Evolutionary conservation across 2,797 vertebrate species (phyloP).

Genomic region (Cossypha dichroa): DNA sequence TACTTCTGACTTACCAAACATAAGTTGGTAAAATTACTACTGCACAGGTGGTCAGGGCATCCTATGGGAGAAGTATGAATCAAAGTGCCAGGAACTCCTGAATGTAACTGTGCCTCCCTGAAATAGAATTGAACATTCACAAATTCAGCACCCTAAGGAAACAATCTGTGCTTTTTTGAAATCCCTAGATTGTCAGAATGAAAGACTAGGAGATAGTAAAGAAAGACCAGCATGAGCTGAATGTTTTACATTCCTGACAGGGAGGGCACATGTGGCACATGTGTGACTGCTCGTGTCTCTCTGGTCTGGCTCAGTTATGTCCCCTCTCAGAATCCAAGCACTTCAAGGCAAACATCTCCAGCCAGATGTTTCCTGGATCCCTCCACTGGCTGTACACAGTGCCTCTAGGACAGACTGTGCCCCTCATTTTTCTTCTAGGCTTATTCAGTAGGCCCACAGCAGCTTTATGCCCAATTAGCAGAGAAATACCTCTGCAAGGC

Average conservation of each 20-base stretch:
- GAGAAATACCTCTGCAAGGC: background rate
- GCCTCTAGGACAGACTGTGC: background rate
- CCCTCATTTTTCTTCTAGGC: background rate
- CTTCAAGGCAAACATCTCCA: background rate
- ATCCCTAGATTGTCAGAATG: background rate
- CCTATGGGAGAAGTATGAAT: background rate
- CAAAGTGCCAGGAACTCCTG: background rate
- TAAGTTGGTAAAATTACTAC: background rate
- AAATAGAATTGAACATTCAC: background rate
- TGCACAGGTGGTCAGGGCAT: background rate
- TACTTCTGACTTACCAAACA: background rate
- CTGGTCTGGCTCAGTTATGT: background rate
- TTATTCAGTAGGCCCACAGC: background rate
- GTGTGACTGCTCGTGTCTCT: fast-evolving
- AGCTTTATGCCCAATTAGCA: background rate
- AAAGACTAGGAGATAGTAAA: background rate
- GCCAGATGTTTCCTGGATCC: background rate
- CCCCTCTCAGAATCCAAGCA: background rate
- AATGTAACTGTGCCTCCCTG: background rate
- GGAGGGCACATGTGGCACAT: background rate
- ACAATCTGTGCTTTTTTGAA: background rate
- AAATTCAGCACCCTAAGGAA: background rate
- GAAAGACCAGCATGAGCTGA: background rate
- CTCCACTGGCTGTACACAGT: background rate
- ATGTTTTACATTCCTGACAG: background rate